These are phyloP conservation scores for Xiphias gladius DNA, from an alignment of 2,113 vertebrate species.

Conservation along the genomic window DNA sequence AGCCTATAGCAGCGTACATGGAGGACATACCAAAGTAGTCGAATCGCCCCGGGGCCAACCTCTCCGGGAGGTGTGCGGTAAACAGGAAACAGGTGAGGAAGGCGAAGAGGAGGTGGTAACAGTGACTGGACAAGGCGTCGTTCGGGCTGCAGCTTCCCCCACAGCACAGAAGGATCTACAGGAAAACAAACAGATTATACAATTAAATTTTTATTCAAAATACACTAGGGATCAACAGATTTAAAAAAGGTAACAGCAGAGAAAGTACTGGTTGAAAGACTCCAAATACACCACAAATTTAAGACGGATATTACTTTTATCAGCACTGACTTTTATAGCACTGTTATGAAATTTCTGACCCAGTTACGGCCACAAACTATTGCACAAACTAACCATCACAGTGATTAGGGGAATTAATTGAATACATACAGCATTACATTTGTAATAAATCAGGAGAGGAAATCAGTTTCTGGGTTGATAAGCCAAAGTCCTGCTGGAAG, in stretches of 20 bases:
- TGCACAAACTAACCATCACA: slow-evolving; percentile 2
- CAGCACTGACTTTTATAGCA: neutral
- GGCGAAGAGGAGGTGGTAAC: slow-evolving; percentile 86
- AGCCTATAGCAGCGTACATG: neutral
- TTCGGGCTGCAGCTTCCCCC: slow-evolving; percentile 73
- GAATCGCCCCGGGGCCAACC: slow-evolving; percentile 87
- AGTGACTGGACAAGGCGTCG: slow-evolving; percentile 80
- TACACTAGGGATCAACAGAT: neutral
- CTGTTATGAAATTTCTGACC: neutral
- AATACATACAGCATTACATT: slow-evolving; percentile 13
- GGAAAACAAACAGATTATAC: neutral
- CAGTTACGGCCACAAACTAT: neutral
- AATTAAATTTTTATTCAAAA: too few relatives aligned
- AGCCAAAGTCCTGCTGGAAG: slow-evolving; percentile 27
- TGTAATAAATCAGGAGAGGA: slow-evolving; percentile 17
- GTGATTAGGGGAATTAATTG: slow-evolving; percentile 15
- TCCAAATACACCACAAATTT: too few relatives aligned
- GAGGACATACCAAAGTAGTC: slow-evolving; percentile 84
- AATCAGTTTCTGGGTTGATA: slow-evolving; percentile 31
- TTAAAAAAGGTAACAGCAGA: neutral
- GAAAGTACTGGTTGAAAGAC: too few relatives aligned
- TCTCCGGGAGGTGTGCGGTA: slow-evolving; percentile 85
- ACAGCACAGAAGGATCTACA: slow-evolving; percentile 84
- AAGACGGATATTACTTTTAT: neutral
- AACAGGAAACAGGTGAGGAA: slow-evolving; percentile 88